phyloP scores from a whole-genome alignment of 2,888 invertebrate genomes.

The Dolomedes plantarius region DNA sequence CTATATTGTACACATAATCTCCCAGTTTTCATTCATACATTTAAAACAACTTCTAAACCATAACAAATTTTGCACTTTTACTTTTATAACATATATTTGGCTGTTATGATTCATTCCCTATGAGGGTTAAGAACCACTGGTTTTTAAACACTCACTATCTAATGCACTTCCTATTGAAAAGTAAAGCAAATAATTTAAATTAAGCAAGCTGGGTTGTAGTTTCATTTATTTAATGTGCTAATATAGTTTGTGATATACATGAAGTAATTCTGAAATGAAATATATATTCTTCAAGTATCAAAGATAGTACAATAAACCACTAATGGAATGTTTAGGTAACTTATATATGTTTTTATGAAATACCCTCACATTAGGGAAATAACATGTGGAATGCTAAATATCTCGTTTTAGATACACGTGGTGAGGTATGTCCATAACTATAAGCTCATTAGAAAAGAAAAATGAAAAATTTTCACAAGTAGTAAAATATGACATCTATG shows the following conservation, averaged over 20 bases:
- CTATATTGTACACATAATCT: too few relatives aligned
- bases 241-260: slow-evolving; percentile 1
- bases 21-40: too few relatives aligned
- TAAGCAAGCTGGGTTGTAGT: not conserved
- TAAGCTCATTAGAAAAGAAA: slow-evolving; percentile 66
- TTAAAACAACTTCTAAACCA: too few relatives aligned
- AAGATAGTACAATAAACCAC: slow-evolving; percentile 37
- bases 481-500: not conserved
- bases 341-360: slow-evolving; percentile 41
- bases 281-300: slow-evolving; percentile 12
- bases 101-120: too few relatives aligned
- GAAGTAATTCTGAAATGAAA: slow-evolving; percentile 5
- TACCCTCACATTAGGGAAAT: slow-evolving; percentile 26
- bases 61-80: too few relatives aligned
- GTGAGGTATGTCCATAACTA: slow-evolving; percentile 66
- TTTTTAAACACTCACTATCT: not conserved
- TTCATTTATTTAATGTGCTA: not conserved
- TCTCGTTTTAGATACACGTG: slow-evolving; percentile 48
- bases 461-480: not conserved
- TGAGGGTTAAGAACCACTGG: too few relatives aligned
- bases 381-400: slow-evolving; percentile 57
- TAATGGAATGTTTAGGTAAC: slow-evolving; percentile 60
- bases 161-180: not conserved
- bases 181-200: not conserved
- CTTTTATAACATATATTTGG: too few relatives aligned